A percentile compares a stretch with the other conserved stretches of the same genome.
Conservation (phyloP, 2,797 vertebrate species). For the Streptopelia turtur region DNA sequence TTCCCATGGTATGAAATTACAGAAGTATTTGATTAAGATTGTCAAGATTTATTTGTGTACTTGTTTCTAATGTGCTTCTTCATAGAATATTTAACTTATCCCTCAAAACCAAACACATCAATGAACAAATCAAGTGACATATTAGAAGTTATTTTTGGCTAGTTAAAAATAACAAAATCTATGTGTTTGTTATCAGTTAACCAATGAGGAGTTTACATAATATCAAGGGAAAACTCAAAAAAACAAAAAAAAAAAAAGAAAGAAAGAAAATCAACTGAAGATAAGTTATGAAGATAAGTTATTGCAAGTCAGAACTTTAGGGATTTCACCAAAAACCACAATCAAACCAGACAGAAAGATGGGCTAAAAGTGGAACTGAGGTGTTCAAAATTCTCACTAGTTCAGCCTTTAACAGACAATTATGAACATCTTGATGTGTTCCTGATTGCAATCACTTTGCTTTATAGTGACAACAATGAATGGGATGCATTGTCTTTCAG, state of each 20-base stretch:
- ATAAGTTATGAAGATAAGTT: neutral
- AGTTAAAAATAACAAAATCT: neutral
- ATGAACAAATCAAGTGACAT: neutral
- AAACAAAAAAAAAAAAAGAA: too few species aligned
- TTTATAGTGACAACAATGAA: neutral
- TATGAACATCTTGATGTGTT: neutral
- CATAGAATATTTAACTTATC: neutral
- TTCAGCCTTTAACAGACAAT: neutral
- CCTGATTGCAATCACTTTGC: neutral
- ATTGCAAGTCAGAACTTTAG: neutral
- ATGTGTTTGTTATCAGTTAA: neutral
- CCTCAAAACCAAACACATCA: neutral
- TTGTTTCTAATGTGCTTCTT: neutral
- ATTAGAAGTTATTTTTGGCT: neutral
- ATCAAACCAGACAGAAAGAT: neutral
- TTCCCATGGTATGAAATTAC: neutral
- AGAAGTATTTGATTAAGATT: neutral
- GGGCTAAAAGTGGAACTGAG: neutral
- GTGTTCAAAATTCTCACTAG: neutral
- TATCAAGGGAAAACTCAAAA: neutral
- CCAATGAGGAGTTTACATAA: neutral
- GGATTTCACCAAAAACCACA: neutral
- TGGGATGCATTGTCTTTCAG: neutral
- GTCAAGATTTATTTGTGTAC: neutral
- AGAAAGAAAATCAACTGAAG: neutral